Evolutionary conservation across 2,888 invertebrate species (phyloP).

Genomic region (Ennomos fuscantarius): DNA sequence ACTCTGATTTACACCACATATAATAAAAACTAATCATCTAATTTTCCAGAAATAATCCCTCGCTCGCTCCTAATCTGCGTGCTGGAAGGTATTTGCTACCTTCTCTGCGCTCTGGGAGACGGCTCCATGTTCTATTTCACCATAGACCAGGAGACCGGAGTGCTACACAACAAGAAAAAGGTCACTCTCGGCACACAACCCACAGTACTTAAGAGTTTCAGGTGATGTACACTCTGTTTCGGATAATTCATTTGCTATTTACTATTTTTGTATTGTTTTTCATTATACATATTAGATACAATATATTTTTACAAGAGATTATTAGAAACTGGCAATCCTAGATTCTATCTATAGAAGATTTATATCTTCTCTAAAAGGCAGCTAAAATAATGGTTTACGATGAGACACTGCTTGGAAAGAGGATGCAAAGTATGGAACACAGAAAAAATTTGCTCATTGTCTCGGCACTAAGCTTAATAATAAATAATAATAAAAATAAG

Average conservation of each 20-base stretch:
- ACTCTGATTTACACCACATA: neutral
- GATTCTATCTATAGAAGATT: too few relatives aligned
- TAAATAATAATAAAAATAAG: too few relatives aligned
- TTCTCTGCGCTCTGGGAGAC: slow-evolving; percentile 97
- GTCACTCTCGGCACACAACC: slow-evolving; percentile 99
- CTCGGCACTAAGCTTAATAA: too few relatives aligned
- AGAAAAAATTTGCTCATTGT: too few relatives aligned
- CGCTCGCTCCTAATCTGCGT: slow-evolving; percentile 97
- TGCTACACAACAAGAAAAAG: slow-evolving; percentile 94
- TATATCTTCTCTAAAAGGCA: too few relatives aligned
- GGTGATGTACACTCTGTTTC: slow-evolving; percentile 48
- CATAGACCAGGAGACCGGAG: slow-evolving; percentile 90
- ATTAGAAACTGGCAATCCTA: too few relatives aligned
- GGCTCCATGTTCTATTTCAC: slow-evolving; percentile 99
- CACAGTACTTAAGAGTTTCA: slow-evolving; percentile 95
- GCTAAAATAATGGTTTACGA: too few relatives aligned
- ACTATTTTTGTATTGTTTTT: too few relatives aligned
- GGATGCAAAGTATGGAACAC: too few relatives aligned
- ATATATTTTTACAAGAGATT: too few relatives aligned
- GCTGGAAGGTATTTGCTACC: slow-evolving; percentile 95
- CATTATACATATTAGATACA: too few relatives aligned
- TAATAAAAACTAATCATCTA: neutral
- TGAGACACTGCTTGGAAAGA: too few relatives aligned
- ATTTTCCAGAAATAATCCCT: slow-evolving; percentile 94
- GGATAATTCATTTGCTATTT: neutral